phyloP scores from a whole-genome alignment of 2,888 invertebrate species.

The Crocallis elinguaria region DNA sequence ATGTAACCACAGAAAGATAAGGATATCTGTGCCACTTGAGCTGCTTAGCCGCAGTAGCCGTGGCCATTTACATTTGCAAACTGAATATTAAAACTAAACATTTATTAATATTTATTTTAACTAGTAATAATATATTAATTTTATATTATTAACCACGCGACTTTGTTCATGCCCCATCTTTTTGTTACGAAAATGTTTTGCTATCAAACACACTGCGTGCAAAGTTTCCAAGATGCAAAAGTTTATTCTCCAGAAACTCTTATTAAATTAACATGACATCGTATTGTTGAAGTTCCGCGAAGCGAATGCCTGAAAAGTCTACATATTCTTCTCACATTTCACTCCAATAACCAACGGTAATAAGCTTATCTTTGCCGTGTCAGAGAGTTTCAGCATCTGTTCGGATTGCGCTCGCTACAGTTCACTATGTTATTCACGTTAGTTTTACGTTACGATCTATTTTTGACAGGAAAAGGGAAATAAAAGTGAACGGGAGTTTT shows the following conservation, averaged over 20 bases:
- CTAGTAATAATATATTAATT: too few relatives aligned
- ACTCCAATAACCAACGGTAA: constrained; percentile 5
- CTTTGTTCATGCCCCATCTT: too few relatives aligned
- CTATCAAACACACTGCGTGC: too few relatives aligned
- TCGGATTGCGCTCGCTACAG: constrained; percentile 11
- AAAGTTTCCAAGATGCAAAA: neutral
- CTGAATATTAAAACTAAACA: too few relatives aligned
- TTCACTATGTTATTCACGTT: constrained; percentile 16
- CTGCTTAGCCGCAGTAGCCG: too few relatives aligned
- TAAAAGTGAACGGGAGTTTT: too few relatives aligned
- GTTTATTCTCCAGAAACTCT: constrained; percentile 1
- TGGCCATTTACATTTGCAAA: too few relatives aligned
- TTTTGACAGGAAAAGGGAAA: neutral
- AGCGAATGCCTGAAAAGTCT: constrained; percentile 4
- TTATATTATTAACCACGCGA: too few relatives aligned
- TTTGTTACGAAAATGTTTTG: too few relatives aligned
- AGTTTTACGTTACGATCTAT: neutral
- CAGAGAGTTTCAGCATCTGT: constrained; percentile 16
- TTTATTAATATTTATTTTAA: too few relatives aligned
- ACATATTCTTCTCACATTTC: neutral
- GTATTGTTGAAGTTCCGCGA: constrained; percentile 2
- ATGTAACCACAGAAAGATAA: too few relatives aligned
- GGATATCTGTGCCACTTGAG: too few relatives aligned
- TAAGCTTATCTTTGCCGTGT: constrained; percentile 16
- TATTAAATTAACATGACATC: constrained; percentile 5